A percentile compares a stretch with the other conserved stretches of the same genome.
These are phyloP conservation scores for Zaprionus kolodkinae DNA, from an alignment of 1,140 invertebrate species.

Conservation along the genomic window DNA sequence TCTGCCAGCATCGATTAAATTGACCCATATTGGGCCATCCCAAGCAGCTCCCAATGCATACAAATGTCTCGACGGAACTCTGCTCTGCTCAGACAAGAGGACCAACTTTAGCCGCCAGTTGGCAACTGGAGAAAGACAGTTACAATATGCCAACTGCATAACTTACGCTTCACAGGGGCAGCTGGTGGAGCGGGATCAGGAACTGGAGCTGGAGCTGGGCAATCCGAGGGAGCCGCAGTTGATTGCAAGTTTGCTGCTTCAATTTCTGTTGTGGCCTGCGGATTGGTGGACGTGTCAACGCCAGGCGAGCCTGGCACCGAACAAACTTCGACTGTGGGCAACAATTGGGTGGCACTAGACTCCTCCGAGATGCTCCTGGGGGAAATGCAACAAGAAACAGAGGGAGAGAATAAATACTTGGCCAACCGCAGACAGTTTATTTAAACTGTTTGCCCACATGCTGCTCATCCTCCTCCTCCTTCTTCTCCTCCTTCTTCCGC, in stretches of 20 bases:
- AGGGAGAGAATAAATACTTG: neutral
- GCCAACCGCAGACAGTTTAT: constrained; percentile 7
- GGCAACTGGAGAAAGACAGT: constrained; percentile 32
- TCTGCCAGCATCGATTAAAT: constrained; percentile 48
- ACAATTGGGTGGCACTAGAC: constrained; percentile 54
- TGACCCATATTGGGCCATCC: constrained; percentile 37
- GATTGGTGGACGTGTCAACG: constrained; percentile 42
- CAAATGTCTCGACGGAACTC: constrained; percentile 27
- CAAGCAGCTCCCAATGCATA: constrained; percentile 45
- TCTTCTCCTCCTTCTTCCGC: too few species aligned
- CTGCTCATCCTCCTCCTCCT: neutral
- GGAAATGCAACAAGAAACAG: neutral
- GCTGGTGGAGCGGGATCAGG: neutral
- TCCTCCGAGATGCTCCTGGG: constrained; percentile 78
- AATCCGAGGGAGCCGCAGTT: neutral
- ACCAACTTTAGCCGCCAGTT: constrained; percentile 42
- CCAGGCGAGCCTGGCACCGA: constrained; percentile 43
- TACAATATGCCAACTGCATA: constrained; percentile 50
- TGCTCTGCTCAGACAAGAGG: neutral
- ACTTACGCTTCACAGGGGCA: constrained; percentile 52
- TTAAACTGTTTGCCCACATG: constrained; percentile 8
- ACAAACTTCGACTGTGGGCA: constrained; percentile 57
- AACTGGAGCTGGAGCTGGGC: neutral
- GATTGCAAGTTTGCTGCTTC: constrained; percentile 3
- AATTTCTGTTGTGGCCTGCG: constrained; percentile 25